Percentiles rank a stretch among this genome's conserved stretches.
These are phyloP conservation scores for Arrhamphus sclerolepis DNA, from an alignment of 2,797 vertebrate genomes.

Conservation along the genomic window DNA sequence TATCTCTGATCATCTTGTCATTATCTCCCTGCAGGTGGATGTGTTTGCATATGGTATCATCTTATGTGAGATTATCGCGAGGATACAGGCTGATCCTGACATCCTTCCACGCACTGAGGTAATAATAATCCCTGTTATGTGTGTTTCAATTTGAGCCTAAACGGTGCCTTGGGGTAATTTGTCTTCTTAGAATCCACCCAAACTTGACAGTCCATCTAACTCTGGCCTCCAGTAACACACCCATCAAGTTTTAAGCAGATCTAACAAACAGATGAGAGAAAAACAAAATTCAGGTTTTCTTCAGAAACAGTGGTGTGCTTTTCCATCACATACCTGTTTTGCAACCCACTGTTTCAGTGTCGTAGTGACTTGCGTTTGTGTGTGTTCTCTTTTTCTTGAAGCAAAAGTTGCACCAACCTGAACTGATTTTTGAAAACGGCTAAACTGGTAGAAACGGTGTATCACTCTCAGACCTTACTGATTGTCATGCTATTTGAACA, in stretches of 20 bases:
- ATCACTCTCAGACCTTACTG: conserved; percentile 2
- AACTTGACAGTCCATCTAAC: background rate
- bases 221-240: background rate
- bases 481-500: background rate
- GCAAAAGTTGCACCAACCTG: conserved; percentile 3
- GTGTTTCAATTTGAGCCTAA: too few relatives aligned
- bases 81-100: conserved; percentile 94
- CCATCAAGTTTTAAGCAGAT: background rate
- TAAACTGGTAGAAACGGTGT: background rate
- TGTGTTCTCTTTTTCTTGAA: background rate
- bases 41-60: conserved; percentile 96
- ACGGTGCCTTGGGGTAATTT: too few relatives aligned
- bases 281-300: background rate
- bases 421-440: conserved; percentile 6
- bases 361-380: conserved; percentile 13
- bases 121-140: background rate
- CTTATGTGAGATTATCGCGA: conserved; percentile 92
- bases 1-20: background rate
- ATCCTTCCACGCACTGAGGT: conserved; percentile 94
- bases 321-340: conserved; percentile 2
- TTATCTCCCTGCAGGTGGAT: conserved; percentile 83
- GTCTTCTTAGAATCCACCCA: background rate
- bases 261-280: background rate
- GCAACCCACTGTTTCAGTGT: conserved; percentile 13
- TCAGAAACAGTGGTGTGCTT: background rate